Evolutionary conservation across 2,113 vertebrate genomes (phyloP), one percentile per base, ranked within the genome.

Genomic region (Pelecanoides urinatrix): DNA sequence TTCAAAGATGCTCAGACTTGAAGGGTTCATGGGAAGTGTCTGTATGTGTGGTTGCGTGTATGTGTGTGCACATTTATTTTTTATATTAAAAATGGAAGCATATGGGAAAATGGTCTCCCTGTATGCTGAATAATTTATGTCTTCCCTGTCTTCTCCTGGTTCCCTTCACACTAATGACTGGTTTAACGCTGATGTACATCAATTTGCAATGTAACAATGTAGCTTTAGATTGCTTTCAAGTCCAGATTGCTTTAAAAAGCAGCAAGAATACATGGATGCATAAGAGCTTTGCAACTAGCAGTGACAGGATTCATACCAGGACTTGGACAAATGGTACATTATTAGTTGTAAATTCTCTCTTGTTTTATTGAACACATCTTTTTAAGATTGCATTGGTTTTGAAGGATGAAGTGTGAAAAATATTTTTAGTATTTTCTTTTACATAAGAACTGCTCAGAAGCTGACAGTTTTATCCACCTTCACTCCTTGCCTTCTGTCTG

Each of bases 211-310:
- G 62, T 89, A 94, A 90, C 82, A 94, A 76, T 92, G 68, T 67
- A 93, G 47, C 68, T 93, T 95, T 95, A 84, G 32, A 65, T 96
- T 92, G 73, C 87, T 94, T 97, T 95, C 92, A 96, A 94, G 87
- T 75, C 62, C 66, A 72, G 87, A 94, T 79, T 87, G 61, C 61
- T 95, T 94, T 87, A 95, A 95, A 96, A 95, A 90, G 61, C 80
- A 96, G 30, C 89, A 87, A 89, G 87, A 92, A 78, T 58, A 92
- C 40, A 82, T 23, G 40, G 77, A 91, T 11, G 84, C 49, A 44
- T 40, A 88, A 93, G 75, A 95, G 55, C 44, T 93, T 94, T 90
- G 88, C 88, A 88, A 17, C 52, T 52, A 81, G 40, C 44, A 81
- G 49, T 89, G 83, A 68, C 80, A 74, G 27, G 53, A 88, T 73